Conservation (phyloP, 2,797 vertebrate species). For the Phataginus tetradactyla region DNA sequence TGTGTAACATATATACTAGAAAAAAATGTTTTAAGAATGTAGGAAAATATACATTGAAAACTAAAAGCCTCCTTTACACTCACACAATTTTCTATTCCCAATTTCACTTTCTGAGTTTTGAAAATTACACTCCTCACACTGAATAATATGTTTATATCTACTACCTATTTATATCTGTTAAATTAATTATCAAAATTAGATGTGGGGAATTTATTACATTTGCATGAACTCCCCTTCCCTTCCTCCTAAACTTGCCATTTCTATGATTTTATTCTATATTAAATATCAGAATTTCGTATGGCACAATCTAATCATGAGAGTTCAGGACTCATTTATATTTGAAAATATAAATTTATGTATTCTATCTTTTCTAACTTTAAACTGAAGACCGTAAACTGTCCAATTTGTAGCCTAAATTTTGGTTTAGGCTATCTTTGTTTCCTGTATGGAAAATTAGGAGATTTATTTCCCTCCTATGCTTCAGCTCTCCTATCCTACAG, state of each 20-base stretch:
- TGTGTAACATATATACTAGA: neutral
- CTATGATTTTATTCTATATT: neutral
- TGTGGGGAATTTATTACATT: neutral
- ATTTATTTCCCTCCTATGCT: too few relatives aligned
- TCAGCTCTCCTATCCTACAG: neutral
- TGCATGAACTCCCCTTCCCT: neutral
- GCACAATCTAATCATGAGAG: neutral
- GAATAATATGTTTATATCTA: neutral
- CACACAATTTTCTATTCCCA: neutral
- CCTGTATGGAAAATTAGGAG: neutral
- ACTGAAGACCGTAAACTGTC: neutral
- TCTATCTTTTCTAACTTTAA: neutral
- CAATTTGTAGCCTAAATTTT: neutral
- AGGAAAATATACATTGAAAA: neutral
- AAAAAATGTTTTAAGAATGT: neutral
- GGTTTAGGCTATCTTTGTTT: neutral
- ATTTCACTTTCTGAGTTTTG: neutral
- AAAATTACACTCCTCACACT: neutral
- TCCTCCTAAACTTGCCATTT: neutral
- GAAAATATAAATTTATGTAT: neutral
- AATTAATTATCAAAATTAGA: neutral
- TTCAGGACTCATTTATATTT: neutral
- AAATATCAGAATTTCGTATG: neutral
- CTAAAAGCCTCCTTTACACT: neutral
- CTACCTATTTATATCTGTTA: too few relatives aligned